Conservation (phyloP, 2,888 invertebrate species). For the Trichopria drosophilae region DNA sequence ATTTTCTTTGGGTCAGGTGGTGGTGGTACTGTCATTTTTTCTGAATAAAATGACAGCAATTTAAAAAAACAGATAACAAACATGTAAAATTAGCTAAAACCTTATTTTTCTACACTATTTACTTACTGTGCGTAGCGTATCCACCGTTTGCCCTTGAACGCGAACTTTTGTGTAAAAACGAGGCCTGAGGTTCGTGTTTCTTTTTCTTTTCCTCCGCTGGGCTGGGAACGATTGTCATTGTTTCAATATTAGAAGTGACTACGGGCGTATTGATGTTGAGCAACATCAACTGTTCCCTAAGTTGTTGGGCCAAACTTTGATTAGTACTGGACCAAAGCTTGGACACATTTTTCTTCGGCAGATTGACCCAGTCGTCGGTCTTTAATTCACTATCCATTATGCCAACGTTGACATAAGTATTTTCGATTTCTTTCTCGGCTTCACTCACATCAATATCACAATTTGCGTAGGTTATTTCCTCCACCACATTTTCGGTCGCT, state of each 20-base stretch:
- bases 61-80: not conserved
- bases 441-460: constrained; percentile 30
- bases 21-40: constrained; percentile 39
- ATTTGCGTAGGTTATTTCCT: constrained; percentile 49
- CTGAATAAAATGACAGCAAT: constrained; percentile 7
- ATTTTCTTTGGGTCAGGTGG: constrained; percentile 36
- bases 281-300: constrained; percentile 44
- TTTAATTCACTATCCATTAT: too few relatives aligned
- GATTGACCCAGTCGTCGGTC: constrained; percentile 7
- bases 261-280: constrained; percentile 10
- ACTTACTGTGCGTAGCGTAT: constrained; percentile 37
- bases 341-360: constrained; percentile 34
- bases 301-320: constrained; percentile 43
- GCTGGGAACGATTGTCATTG: too few relatives aligned
- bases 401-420: constrained; percentile 39
- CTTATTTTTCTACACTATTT: not conserved
- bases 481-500: constrained; percentile 20
- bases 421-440: too few relatives aligned
- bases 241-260: not conserved
- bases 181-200: constrained; percentile 38
- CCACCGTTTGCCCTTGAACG: constrained; percentile 14
- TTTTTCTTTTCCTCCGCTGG: constrained; percentile 9
- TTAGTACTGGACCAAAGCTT: constrained; percentile 35
- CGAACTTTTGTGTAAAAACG: constrained; percentile 43
- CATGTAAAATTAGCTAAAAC: too few relatives aligned